Evolutionary conservation across 2,113 vertebrate genomes (phyloP).

Genomic region (Odocoileus hemionus): DNA sequence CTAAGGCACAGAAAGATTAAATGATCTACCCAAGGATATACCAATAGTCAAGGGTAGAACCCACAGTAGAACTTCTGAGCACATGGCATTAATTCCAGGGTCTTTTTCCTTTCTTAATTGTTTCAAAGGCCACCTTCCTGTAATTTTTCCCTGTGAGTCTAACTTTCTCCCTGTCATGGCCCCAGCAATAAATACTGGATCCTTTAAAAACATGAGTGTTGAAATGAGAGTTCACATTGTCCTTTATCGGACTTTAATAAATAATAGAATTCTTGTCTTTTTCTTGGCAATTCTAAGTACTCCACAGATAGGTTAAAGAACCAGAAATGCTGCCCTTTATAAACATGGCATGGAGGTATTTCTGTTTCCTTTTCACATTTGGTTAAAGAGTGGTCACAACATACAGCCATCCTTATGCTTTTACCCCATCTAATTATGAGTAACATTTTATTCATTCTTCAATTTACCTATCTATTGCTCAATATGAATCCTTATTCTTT

Average conservation of each 20-base stretch:
- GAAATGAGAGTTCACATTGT: neutral
- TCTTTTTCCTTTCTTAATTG: neutral
- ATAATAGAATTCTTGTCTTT: neutral
- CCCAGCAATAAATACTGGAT: neutral
- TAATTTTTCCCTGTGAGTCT: neutral
- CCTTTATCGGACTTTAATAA: neutral
- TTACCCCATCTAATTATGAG: neutral
- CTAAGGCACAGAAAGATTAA: neutral
- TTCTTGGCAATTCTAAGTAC: neutral
- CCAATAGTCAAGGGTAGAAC: neutral
- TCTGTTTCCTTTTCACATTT: neutral
- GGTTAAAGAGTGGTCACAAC: neutral
- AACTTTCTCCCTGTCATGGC: neutral
- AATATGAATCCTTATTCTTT: neutral
- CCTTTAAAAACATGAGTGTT: neutral
- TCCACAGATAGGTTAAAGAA: neutral
- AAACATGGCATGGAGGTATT: neutral
- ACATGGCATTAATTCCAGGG: neutral
- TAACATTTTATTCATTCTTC: neutral
- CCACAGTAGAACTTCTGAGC: neutral
- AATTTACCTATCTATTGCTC: neutral
- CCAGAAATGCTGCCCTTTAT: neutral
- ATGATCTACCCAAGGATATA: neutral
- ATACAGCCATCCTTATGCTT: neutral
- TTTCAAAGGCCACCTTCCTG: neutral